These are phyloP conservation scores for Cotesia typhae DNA, from an alignment of 1,140 invertebrate species.

Conservation along the genomic window DNA sequence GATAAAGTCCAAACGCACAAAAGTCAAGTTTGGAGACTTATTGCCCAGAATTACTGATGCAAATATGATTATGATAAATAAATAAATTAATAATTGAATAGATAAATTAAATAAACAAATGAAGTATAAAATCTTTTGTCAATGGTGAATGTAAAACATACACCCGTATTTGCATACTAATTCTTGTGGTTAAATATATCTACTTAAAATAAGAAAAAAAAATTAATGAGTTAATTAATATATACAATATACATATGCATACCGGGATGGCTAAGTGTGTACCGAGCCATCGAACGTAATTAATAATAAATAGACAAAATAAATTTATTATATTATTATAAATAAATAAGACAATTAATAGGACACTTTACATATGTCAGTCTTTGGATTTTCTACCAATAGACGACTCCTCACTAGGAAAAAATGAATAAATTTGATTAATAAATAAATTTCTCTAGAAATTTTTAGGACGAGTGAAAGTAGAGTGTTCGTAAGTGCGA, in stretches of 20 bases:
- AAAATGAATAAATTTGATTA: neutral
- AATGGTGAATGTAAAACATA: neutral
- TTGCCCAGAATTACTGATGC: constrained; percentile 37
- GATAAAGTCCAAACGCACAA: constrained; percentile 64
- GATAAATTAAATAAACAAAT: no score
- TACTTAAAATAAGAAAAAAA: constrained; percentile 22
- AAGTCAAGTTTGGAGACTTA: constrained; percentile 59
- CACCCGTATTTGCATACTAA: constrained; percentile 16
- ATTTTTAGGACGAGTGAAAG: constrained; percentile 18
- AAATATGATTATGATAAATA: constrained; percentile 12
- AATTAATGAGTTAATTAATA: constrained; percentile 17
- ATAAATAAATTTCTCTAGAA: neutral
- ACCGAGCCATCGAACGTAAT: constrained; percentile 10
- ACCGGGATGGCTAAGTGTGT: constrained; percentile 15
- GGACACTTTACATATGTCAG: neutral
- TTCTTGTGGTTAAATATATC: constrained; percentile 20
- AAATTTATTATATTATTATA: constrained; percentile 13
- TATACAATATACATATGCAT: constrained; percentile 12
- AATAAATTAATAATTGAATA: neutral
- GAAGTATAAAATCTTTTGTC: neutral
- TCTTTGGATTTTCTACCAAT: constrained; percentile 11
- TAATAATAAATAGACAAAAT: constrained; percentile 18
- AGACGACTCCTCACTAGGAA: constrained; percentile 1
- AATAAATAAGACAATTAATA: constrained; percentile 14
- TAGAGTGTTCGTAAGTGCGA: constrained; percentile 22